Base-by-base conservation (phyloP, 2,113 vertebrate species). In the Spea multiplicata region DNA sequence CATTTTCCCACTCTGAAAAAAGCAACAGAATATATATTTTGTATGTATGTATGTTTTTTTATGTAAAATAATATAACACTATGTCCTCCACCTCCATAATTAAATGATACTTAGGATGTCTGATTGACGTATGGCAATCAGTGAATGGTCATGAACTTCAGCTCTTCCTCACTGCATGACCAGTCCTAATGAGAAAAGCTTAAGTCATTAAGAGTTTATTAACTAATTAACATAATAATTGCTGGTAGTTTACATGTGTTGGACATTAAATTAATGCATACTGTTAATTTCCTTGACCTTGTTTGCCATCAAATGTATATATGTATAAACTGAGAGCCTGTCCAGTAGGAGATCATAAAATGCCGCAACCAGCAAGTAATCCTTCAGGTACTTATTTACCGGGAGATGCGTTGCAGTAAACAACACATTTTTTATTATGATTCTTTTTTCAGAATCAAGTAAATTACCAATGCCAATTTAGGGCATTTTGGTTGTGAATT, bases 101-200 rank as follows among this genome's bases (percentile, higher is more conserved):
- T 52, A 52, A 52, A 52, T 52, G 50, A 52, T 7, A 52, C 50
- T 52, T 10, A 52, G 6, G 9, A 52, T 52, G 10, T 8, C 6
- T 66, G 73, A 74, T 17, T 65, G 73, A 65, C 73, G 65, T 10
- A 17, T 74, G 46, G 5, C 73, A 65, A 61, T 74, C 73, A 50
- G 10, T 14, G 5, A 65, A 52, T 9, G 73, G 73, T 61, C 46
- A 49, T 7, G 47, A 65, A 66, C 73, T 66, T 17, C n/a, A 65
- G 6, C 6, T 74, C 55, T 16, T 62, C 45, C 16, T 48, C 2
- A 30, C 73, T 16, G 59, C 53, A n/a, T 66, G 9, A 46, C n/a
- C 12, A 6, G 46, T 12, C 44, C 6, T 66, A 66, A 74, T 66
- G 73, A 74, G 61, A 66, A 48, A 48, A 65, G n/a, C 7, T 64